Base-by-base conservation (phyloP, 1,140 invertebrate genomes). In the Eciton burchellii region DNA sequence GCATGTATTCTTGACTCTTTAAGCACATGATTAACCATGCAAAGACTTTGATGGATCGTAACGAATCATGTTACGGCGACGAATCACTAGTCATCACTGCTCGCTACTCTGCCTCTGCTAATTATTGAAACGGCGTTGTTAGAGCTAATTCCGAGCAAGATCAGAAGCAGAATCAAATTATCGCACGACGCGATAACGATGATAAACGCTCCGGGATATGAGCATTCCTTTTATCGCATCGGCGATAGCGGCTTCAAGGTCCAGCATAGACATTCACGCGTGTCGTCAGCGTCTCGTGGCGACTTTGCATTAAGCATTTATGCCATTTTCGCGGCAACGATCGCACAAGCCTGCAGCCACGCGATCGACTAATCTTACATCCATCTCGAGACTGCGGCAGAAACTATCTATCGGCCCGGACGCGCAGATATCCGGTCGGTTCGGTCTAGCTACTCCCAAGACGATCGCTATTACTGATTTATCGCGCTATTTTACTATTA, bases 401-500 rank as follows among this genome's bases (percentile, higher is more conserved):
- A 79, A 79, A 63, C 74, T 63, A 79, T 79, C 74, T 57, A 77
- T 77, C 74, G 74, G 49, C 26, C 63, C 21, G 63, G 62, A 66
- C 60, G 60, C 73, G 73, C 45, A 66, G 74, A 68, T 77, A 77
- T 56, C 74, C 74, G 35, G 49, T 45, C 74, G 62, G 62, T 66
- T 47, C 47, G 74, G 29, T 56, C 21, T 79, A 79, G 49, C 63
- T 79, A 57, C 62, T 70, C 63, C 52, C 84, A 68, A 84, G 54
- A 59, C 83, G 65, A 72, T 81, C 57, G 73, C 73, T 52, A 6
- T 45, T 29, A 52, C 60, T 85, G 84, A 85, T 85, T 85, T 81
- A 84, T 56, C 59, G 45, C 47, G 24, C 77, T 85, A 85, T 85
- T 85, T 85, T 84, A 81, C 83, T 81, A 66, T 84, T 85, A 54